Evolutionary conservation across 1,140 invertebrate species (phyloP).

Genomic region (Drosophila biarmipes): DNA sequence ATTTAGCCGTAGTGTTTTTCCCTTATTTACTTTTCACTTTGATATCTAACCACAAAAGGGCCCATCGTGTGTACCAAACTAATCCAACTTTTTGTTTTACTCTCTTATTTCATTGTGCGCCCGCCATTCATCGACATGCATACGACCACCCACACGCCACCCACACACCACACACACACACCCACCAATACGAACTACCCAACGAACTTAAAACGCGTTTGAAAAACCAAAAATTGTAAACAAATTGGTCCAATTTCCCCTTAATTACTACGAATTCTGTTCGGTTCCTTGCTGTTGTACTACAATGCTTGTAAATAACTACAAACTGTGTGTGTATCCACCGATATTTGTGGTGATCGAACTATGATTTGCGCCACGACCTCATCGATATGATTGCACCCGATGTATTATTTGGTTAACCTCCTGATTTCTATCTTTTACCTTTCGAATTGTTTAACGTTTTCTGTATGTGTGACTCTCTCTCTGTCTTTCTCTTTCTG

Average conservation of each 20-base stretch:
- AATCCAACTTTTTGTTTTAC: constrained; percentile 76
- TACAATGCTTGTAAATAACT: constrained; percentile 45
- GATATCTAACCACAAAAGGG: constrained; percentile 49
- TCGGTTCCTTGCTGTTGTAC: constrained; percentile 46
- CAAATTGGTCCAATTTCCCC: constrained; percentile 55
- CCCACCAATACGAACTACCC: constrained; percentile 2
- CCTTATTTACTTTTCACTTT: constrained; percentile 51
- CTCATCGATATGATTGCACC: constrained; percentile 32
- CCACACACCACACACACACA: constrained; percentile 5
- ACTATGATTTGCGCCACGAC: constrained; percentile 34
- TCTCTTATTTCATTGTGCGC: constrained; percentile 77
- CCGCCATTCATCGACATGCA: constrained; percentile 50
- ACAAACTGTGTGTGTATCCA: constrained; percentile 30
- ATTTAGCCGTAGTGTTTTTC: constrained; percentile 41
- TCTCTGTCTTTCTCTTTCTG: constrained; percentile 72
- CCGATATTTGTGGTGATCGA: constrained; percentile 28
- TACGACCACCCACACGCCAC: constrained; percentile 7
- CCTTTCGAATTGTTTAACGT: constrained; percentile 65
- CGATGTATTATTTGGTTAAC: constrained; percentile 14
- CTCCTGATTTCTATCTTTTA: constrained; percentile 24
- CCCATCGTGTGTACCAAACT: constrained; percentile 60
- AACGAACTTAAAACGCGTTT: constrained; percentile 65
- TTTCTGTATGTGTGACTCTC: constrained; percentile 79
- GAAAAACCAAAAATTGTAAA: constrained; percentile 48
- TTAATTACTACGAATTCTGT: constrained; percentile 29